Base-by-base conservation (phyloP, 2,888 invertebrate species). In the Oxycera nigricornis region DNA sequence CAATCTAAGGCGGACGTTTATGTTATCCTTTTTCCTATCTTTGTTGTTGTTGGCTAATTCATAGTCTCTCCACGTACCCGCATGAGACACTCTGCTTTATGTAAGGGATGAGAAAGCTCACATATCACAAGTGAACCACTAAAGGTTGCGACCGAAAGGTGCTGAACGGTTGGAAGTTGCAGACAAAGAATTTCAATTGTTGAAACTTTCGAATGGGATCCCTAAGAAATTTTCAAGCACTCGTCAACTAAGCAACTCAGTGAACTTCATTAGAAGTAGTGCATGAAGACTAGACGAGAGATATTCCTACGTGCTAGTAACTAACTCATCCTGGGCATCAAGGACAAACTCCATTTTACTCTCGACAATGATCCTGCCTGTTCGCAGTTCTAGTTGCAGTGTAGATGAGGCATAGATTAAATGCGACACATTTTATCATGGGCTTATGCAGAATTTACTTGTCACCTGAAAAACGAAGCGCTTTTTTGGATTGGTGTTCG, bases 161-260 rank as follows among this genome's bases (percentile, higher is more conserved):
- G 9, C 20, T 24, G 22, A 24, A 24, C 61, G 35, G 9, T 35
- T 2, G 61, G 35, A 31, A 61, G 35, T 31, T 61, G 35, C 11
- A 17, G 61, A 31, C 35, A 26, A 61, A 61, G 61, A 61, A 61
- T 61, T 61, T 61, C n/a, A 61, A 61, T 61, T 61, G 61, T 61
- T 35, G 35, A 61, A 61, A 61, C 35, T 61, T 24, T 55, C 11
- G 22, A 24, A 2, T 14, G 24, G 55, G 55, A 14, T 24, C 55
- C 55, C 24, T 55, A 14, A 22, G 24, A 22, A 24, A 55, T 22
- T 24, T 20, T 6, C 22, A n/a, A 55, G 0, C 22, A 22, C 24
- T 55, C 24, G 55, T 24, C 3, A 11, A 55, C 22, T 55, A 24
- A 24, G 55, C 11, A 55, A 55, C 20, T 55, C 20, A 17, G 55